These are phyloP conservation scores for Plestiodon gilberti DNA, from an alignment of 2,113 vertebrate genomes.

Conservation along the genomic window DNA sequence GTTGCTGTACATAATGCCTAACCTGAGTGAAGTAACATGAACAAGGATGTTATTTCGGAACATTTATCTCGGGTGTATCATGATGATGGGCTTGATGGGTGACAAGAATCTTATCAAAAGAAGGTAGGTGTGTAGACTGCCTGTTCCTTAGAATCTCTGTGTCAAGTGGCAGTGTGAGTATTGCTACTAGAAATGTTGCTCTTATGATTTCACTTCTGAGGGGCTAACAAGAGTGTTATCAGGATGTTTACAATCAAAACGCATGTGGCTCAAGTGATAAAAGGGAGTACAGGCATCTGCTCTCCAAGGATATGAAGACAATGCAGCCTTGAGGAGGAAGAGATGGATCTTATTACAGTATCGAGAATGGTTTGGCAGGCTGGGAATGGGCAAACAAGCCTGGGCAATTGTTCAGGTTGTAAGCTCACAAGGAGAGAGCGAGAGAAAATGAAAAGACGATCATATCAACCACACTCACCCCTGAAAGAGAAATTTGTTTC, in stretches of 20 bases:
- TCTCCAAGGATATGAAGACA: slow-evolving; percentile 76
- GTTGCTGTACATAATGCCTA: slow-evolving; percentile 44
- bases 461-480: slow-evolving; percentile 50
- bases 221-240: slow-evolving; percentile 70
- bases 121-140: slow-evolving; percentile 39
- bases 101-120: slow-evolving; percentile 69
- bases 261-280: slow-evolving; percentile 69
- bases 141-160: slow-evolving; percentile 69
- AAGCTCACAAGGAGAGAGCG: slow-evolving; percentile 52
- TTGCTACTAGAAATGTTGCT: slow-evolving; percentile 68
- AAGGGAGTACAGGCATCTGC: slow-evolving; percentile 65
- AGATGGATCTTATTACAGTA: slow-evolving; percentile 64
- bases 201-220: slow-evolving; percentile 72
- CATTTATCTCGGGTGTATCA: slow-evolving; percentile 76
- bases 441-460: slow-evolving; percentile 49
- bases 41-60: slow-evolving; percentile 74
- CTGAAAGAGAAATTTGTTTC: slow-evolving; percentile 67
- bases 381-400: slow-evolving; percentile 65
- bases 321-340: slow-evolving; percentile 61
- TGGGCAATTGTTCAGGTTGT: slow-evolving; percentile 51
- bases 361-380: slow-evolving; percentile 68
- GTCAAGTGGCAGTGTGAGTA: slow-evolving; percentile 60
- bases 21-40: slow-evolving; percentile 65
- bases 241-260: slow-evolving; percentile 72
- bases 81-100: too few relatives aligned